These are phyloP conservation scores for Stenchaetothrips biformis DNA, from an alignment of 2,888 invertebrate genomes.

Conservation along the genomic window DNA sequence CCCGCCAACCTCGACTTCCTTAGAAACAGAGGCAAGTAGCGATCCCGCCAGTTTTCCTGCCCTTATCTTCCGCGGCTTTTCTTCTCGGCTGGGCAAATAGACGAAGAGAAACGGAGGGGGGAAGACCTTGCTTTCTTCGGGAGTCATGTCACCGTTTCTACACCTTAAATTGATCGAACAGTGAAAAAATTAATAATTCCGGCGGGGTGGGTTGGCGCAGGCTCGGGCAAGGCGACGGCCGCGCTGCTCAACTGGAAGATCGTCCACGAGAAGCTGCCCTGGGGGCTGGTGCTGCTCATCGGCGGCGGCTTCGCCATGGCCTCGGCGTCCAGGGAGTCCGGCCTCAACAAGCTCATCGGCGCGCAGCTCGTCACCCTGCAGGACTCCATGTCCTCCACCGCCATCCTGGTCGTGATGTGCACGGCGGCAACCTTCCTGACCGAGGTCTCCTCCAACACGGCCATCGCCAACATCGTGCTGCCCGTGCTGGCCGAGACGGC, in stretches of 20 bases:
- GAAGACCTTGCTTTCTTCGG: no score
- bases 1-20: conserved; percentile 74
- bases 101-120: no score
- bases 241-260: conserved; percentile 79
- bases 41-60: no score
- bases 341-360: conserved; percentile 72
- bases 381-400: conserved; percentile 54
- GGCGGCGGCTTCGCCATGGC: conserved; percentile 90
- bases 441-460: conserved; percentile 86
- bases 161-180: no score
- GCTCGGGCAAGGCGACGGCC: conserved; percentile 53
- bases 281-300: conserved; percentile 78
- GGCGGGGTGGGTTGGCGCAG: conserved; percentile 39
- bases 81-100: no score
- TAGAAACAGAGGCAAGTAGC: background rate
- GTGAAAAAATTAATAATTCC: no score
- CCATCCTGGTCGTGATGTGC: conserved; percentile 70
- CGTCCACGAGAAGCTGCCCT: conserved; percentile 79
- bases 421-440: conserved; percentile 75
- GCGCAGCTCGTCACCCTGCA: conserved; percentile 61
- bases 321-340: conserved; percentile 74
- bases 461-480: conserved; percentile 81
- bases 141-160: no score
- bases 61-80: no score
- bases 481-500: conserved; percentile 79